Percentiles rank a stretch among this genome's conserved stretches.
Conservation (phyloP, 2,797 vertebrate species). For the Tragopan temminckii region DNA sequence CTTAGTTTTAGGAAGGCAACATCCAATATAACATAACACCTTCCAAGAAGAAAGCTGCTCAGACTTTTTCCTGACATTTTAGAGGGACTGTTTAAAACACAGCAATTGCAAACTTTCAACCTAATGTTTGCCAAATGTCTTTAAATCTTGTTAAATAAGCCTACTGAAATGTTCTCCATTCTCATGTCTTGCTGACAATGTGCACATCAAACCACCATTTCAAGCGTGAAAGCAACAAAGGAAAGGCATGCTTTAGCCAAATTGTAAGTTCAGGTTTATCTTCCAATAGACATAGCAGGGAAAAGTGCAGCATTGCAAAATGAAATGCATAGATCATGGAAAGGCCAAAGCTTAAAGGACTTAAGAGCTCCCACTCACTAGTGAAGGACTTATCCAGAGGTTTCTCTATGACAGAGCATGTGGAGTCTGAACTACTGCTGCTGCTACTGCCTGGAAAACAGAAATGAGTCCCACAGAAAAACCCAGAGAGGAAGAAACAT, state of each 20-base stretch:
- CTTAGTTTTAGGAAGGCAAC: not conserved
- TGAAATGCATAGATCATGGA: constrained; percentile 76
- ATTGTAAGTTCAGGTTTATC: constrained; percentile 42
- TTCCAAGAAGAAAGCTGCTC: not conserved
- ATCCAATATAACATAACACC: not conserved
- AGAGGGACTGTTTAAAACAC: not conserved
- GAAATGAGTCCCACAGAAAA: constrained; percentile 80
- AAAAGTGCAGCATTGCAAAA: constrained; percentile 76
- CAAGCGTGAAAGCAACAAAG: constrained; percentile 71
- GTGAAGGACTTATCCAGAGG: constrained; percentile 90
- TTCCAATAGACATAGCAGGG: constrained; percentile 65
- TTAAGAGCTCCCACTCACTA: constrained; percentile 91
- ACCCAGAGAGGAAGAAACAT: constrained; percentile 78
- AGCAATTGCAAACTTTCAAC: not conserved
- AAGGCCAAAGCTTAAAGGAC: constrained; percentile 82
- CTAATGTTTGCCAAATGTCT: constrained; percentile 44
- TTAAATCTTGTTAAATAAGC: constrained; percentile 56
- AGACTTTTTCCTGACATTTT: not conserved
- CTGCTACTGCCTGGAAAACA: constrained; percentile 91
- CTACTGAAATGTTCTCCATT: constrained; percentile 37
- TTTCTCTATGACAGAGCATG: constrained; percentile 87
- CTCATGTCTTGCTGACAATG: constrained; percentile 17
- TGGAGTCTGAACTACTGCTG: constrained; percentile 90
- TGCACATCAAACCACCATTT: constrained; percentile 22
- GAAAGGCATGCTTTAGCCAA: constrained; percentile 79